Base-by-base conservation (phyloP, 2,888 invertebrate genomes). In the Phyllotreta cruciferae region DNA sequence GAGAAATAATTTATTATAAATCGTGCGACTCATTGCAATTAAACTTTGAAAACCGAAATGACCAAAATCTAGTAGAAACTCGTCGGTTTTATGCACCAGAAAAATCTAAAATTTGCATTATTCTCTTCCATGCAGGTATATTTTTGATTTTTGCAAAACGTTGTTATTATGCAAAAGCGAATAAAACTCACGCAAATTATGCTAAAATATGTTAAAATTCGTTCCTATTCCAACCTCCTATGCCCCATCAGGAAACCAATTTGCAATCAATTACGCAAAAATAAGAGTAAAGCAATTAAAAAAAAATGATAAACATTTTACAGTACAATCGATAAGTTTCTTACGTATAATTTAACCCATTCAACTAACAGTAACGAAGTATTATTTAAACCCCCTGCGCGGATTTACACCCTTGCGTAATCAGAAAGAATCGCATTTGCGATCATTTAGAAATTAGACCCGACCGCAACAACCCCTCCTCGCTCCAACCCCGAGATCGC, bases 391-490 rank as follows among this genome's bases (percentile, higher is more conserved):
- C n/a, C 49, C 35, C 49, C 35, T 49, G 4, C 49, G n/a, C 35
- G 11, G 49, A 35, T 35, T 35, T 34, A 5, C 10, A 49, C 49
- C 53, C 53, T 0, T 39, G 13, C 9, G 42, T 38, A 54, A 54
- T 54, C 41, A n/a, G 13, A 34, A 54, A 34, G 38, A 52, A 52
- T 52, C 37, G 10, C 35, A 36, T 50, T 50, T 54, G 10, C 14
- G 9, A 54, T 24, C 55, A 34, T 41, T 55, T 42, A 55, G 41
- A 11, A 55, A 55, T 55, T 55, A 41, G 42, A 3, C 10, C 35
- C 42, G 11, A 55, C 41, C 42, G 34, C 41, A 39, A 39, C n/a
- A 39, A 39, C 38, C 53, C 53, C 38, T 8, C 14, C 8, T 6
- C 10, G 35, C n/a, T 8, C 6, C 42, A 9, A 6, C 13, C 10